Percentiles rank a stretch among this genome's conserved stretches.
Evolutionary conservation across 2,113 vertebrate genomes (phyloP).

Genomic region (Conger conger): DNA sequence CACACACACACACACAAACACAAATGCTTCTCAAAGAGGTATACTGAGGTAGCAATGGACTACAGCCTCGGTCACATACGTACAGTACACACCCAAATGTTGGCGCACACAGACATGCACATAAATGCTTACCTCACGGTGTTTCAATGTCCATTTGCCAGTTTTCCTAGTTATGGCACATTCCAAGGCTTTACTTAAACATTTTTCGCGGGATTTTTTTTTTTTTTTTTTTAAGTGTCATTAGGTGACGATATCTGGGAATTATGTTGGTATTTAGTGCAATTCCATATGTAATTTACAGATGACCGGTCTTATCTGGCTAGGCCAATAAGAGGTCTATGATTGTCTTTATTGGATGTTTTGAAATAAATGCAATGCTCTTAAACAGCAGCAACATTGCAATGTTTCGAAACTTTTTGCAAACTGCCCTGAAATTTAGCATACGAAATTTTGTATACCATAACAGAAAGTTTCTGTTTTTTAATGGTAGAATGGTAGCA

Average conservation of each 20-base stretch:
- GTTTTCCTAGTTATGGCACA: not conserved
- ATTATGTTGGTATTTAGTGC: not conserved
- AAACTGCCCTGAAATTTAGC: not conserved
- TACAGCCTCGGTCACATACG: not conserved
- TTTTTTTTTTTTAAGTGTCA: not conserved
- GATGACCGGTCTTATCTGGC: not conserved
- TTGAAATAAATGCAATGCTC: not conserved
- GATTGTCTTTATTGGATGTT: not conserved
- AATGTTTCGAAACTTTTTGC: not conserved
- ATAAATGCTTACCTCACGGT: not conserved
- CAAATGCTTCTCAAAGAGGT: not conserved
- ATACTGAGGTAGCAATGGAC: not conserved
- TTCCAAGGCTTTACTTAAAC: not conserved
- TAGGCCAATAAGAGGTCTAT: not conserved
- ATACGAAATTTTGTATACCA: too few relatives aligned
- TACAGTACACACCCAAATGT: not conserved
- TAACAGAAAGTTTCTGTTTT: not conserved
- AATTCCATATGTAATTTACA: not conserved
- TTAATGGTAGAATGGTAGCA: not conserved
- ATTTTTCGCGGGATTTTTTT: not conserved
- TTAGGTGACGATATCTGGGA: not conserved
- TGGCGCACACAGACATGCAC: not conserved
- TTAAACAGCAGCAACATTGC: not conserved
- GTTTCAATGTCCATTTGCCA: not conserved
- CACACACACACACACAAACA: too few relatives aligned